Percentiles rank a stretch among this genome's conserved stretches.
Evolutionary conservation across 2,797 vertebrate genomes (phyloP).

Genomic region (Ataeniobius toweri): DNA sequence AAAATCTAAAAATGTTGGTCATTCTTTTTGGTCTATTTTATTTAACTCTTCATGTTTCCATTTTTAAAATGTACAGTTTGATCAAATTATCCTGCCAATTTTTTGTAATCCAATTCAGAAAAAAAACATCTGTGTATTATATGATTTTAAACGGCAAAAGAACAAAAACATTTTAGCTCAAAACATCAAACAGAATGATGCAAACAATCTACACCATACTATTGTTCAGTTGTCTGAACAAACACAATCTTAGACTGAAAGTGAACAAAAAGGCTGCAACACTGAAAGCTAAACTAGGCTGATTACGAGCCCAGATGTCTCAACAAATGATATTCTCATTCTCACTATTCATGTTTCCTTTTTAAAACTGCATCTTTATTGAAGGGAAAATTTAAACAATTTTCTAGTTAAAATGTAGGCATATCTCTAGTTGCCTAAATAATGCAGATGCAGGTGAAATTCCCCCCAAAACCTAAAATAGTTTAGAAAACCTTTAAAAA

Average conservation of each 20-base stretch:
- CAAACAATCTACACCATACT: no score
- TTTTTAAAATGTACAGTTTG: neutral
- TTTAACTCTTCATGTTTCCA: neutral
- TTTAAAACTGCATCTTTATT: neutral
- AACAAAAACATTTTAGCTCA: no score
- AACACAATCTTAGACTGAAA: no score
- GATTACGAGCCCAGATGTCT: neutral
- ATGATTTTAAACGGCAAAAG: no score
- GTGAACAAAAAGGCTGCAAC: neutral
- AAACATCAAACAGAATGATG: no score
- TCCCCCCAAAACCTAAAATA: neutral
- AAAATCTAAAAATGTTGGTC: neutral
- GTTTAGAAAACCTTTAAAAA: neutral
- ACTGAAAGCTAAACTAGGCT: neutral
- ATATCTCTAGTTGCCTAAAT: no score
- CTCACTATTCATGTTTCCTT: neutral
- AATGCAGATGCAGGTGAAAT: no score
- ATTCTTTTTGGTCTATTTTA: neutral
- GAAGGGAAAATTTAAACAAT: neutral
- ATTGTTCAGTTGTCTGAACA: no score
- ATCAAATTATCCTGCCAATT: neutral
- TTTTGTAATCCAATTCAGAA: no score
- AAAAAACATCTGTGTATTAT: no score
- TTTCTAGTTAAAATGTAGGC: neutral
- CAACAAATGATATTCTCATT: neutral